Conservation (phyloP, 2,888 invertebrate genomes). For the Scaptomyza reducta region DNA sequence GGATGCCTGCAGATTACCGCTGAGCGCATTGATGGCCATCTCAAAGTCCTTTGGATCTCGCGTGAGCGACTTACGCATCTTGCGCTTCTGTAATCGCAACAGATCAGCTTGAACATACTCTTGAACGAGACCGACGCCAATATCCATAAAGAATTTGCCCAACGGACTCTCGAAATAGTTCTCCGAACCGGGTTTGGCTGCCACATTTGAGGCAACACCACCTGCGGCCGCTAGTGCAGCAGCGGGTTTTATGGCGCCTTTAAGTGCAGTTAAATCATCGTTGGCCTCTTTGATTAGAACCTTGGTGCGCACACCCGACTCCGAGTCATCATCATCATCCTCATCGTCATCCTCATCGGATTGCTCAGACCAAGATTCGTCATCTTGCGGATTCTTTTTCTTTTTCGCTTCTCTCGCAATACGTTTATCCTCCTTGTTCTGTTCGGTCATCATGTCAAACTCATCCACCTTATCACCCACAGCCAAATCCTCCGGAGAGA, state of each 20-base stretch:
- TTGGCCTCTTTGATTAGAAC: constrained; percentile 86
- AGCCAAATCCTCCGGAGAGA: constrained; percentile 85
- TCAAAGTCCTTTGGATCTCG: constrained; percentile 87
- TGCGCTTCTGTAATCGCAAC: constrained; percentile 93
- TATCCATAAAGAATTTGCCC: constrained; percentile 95
- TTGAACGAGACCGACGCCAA: constrained; percentile 95
- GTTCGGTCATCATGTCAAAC: constrained; percentile 85
- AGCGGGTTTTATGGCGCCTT: constrained; percentile 84
- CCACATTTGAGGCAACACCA: constrained; percentile 52
- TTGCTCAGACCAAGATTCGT: constrained; percentile 87
- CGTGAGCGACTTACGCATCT: constrained; percentile 88
- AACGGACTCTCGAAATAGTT: constrained; percentile 94
- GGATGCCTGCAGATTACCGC: constrained; percentile 93
- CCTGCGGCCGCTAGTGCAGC: constrained; percentile 76
- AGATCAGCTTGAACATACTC: constrained; percentile 97
- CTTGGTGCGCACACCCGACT: constrained; percentile 85
- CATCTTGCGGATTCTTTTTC: constrained; percentile 85
- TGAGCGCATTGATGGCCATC: constrained; percentile 91
- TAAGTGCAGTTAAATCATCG: constrained; percentile 86
- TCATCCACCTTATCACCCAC: constrained; percentile 86
- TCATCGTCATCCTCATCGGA: constrained; percentile 86
- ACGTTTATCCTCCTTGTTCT: constrained; percentile 81
- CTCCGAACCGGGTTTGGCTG: constrained; percentile 85
- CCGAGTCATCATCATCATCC: constrained; percentile 84
- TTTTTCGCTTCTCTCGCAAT: constrained; percentile 71